Evolutionary conservation across 2,797 vertebrate species (phyloP), one percentile per base, ranked within the genome.

Genomic region (Micrastur ruficollis): DNA sequence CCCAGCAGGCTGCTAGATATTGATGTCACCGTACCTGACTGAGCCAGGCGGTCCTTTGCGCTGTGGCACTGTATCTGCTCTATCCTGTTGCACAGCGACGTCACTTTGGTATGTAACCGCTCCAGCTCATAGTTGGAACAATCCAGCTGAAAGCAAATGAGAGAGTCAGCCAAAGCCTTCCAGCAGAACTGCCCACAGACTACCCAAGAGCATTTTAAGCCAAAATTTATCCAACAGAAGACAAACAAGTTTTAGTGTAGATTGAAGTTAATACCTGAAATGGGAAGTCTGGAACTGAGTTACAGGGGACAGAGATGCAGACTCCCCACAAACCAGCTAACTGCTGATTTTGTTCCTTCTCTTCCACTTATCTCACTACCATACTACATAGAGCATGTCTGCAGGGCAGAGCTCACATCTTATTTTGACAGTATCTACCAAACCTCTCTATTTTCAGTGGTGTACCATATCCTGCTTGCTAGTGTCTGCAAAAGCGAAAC

Each of bases 41-140:
- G 99, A 20, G 99, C 99, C 87, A 99, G 98, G 46, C 98, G 98
- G 95, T 99, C 99, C 97, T 98, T 99, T 89, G 99, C 99, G 1
- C 78, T 97, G 93, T 95, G 94, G 97, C 99, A 99, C 44, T 98
- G 99, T 56, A 99, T 98, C n/a, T 99, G 99, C 92, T 99, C 98
- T 63, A 99, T 99, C 74, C 99, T 97, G 96, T 97, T 98, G 97
- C 99, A 99, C 40, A 99, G 98, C 4, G 99, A 99, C 0, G 98
- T 99, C 80, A 99, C 99, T 49, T 99, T 98, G 9, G 97, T 98
- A 83, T 99, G 98, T 61, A 99, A 97, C 56, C 97, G 97, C 95
- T 99, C 99, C 95, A 99, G 96, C 96, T 99, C 98, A 3, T 99
- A 99, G 16, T 98, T 97, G 16, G 98, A 98, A 46, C 97, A 98